Evolutionary conservation across 2,797 vertebrate genomes (phyloP).

Genomic region (Muraenolepis orangiensis): DNA sequence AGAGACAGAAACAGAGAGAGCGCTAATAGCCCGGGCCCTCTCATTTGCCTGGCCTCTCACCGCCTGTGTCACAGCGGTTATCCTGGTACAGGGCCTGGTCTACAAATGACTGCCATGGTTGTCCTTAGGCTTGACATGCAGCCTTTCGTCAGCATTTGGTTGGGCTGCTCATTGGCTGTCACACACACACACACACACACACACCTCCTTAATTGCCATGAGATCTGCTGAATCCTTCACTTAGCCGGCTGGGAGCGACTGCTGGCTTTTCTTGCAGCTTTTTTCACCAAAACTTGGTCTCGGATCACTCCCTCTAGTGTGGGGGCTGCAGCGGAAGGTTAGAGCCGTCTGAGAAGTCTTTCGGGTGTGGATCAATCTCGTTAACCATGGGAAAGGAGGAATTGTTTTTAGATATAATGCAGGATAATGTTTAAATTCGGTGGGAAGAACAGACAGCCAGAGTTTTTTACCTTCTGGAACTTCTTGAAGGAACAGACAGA

Average conservation of each 20-base stretch:
- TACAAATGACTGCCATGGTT: slow-evolving; percentile 1
- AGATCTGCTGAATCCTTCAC: neutral
- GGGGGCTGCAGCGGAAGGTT: neutral
- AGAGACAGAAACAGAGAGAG: neutral
- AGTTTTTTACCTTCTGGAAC: too few relatives aligned
- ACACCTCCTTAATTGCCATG: neutral
- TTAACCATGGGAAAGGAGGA: neutral
- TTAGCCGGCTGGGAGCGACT: neutral
- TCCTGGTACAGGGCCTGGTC: neutral
- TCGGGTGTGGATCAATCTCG: neutral
- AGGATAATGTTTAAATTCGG: neutral
- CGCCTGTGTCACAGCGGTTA: neutral
- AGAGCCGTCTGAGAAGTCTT: too few relatives aligned
- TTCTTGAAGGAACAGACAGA: neutral
- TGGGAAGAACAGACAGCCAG: neutral
- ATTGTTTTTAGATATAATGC: neutral
- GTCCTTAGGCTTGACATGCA: neutral
- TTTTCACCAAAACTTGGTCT: neutral
- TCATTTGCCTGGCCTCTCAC: neutral
- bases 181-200: too few relatives aligned
- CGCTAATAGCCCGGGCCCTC: neutral
- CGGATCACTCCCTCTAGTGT: neutral
- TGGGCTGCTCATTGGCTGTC: neutral
- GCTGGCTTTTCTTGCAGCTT: neutral
- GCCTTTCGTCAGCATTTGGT: neutral